A percentile compares a stretch with the other conserved stretches of the same genome.
phyloP scores from a whole-genome alignment of 2,797 vertebrate genomes.

The Hydrolagus colliei region DNA sequence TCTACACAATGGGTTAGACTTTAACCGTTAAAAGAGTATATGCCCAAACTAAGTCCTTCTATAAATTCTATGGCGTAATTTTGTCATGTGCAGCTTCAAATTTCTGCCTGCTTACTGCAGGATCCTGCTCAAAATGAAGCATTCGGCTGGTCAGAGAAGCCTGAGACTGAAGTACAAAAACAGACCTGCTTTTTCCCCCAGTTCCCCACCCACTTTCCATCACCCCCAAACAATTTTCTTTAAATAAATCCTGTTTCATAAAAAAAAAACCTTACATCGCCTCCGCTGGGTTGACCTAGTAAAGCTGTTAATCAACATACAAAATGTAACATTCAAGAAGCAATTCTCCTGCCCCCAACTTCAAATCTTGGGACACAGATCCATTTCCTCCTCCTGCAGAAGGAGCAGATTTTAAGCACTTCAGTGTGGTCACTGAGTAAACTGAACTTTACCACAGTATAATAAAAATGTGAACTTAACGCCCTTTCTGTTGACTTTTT shows the following conservation, averaged over 20 bases:
- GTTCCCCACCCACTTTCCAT: too few relatives aligned
- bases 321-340: constrained; percentile 3
- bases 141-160: too few relatives aligned
- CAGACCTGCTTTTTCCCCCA: too few relatives aligned
- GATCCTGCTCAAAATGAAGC: not conserved
- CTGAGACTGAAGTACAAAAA: too few relatives aligned
- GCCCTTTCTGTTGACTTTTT: not conserved
- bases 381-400: not conserved
- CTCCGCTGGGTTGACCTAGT: not conserved
- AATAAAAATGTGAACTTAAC: not conserved
- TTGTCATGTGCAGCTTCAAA: not conserved
- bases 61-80: not conserved
- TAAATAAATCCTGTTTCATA: too few relatives aligned
- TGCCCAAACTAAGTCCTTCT: not conserved
- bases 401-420: not conserved
- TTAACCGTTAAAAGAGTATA: not conserved
- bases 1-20: not conserved
- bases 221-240: too few relatives aligned
- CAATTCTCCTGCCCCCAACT: not conserved
- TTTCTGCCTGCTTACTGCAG: not conserved
- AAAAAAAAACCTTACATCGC: not conserved
- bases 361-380: constrained; percentile 1
- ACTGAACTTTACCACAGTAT: not conserved
- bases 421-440: constrained; percentile 15
- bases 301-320: constrained; percentile 5